Conservation (phyloP, 2,797 vertebrate genomes). For the Danio choprae region DNA sequence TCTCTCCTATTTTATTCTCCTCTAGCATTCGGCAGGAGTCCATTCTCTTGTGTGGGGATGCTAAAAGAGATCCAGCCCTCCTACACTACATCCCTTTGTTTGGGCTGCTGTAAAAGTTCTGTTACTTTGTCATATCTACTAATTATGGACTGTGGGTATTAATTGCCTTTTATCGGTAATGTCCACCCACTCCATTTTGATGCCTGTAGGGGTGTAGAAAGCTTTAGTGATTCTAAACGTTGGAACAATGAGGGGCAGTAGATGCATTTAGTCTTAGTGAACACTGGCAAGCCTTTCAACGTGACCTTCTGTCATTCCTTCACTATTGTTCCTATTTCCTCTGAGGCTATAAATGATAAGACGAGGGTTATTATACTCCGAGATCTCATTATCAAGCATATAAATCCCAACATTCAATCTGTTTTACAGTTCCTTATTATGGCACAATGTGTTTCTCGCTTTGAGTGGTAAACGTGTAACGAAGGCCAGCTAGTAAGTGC, state of each 20-base stretch:
- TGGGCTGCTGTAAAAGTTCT: slow-evolving; percentile 9
- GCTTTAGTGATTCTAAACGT: slow-evolving; percentile 6
- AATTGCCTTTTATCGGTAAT: slow-evolving; percentile 46
- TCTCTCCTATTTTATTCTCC: slow-evolving; percentile 14
- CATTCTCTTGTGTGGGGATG: slow-evolving; percentile 4
- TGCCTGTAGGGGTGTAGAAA: slow-evolving; percentile 13
- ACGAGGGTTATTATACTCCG: slow-evolving; percentile 44
- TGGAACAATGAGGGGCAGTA: slow-evolving; percentile 14
- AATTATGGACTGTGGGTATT: slow-evolving; percentile 40
- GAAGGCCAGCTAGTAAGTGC: too few relatives aligned
- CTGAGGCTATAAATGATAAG: slow-evolving; percentile 28
- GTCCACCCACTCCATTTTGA: slow-evolving; percentile 33
- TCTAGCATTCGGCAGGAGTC: not conserved
- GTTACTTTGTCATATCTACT: slow-evolving; percentile 32
- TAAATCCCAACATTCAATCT: slow-evolving; percentile 14
- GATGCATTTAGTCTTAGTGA: slow-evolving; percentile 8
- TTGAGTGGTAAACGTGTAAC: not conserved
- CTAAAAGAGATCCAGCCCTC: slow-evolving; percentile 8
- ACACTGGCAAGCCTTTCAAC: not conserved
- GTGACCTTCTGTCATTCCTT: slow-evolving; percentile 16
- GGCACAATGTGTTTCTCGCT: not conserved
- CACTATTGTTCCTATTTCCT: slow-evolving; percentile 18
- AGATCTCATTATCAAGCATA: slow-evolving; percentile 30
- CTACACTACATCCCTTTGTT: slow-evolving; percentile 18
- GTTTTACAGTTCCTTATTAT: slow-evolving; percentile 16